Percentiles rank a stretch among this genome's conserved stretches.
Evolutionary conservation across 1,140 invertebrate species (phyloP).

Genomic region (Conus ventricosus): DNA sequence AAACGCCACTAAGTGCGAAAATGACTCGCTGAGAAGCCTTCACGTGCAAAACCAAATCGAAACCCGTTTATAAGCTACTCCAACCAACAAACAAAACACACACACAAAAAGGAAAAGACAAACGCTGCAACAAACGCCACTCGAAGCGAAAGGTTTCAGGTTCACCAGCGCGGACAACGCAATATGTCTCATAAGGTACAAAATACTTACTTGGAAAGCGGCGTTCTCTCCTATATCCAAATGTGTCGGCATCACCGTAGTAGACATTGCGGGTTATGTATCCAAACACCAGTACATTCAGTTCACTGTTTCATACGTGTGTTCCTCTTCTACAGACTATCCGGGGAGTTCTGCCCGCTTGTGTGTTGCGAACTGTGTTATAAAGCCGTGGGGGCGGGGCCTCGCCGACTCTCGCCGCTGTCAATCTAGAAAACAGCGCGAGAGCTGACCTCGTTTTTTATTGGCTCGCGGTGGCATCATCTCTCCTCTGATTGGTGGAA

Average conservation of each 20-base stretch:
- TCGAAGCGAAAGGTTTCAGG: too few species aligned
- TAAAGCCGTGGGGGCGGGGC: slow-evolving; percentile 24
- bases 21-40: too few species aligned
- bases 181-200: too few species aligned
- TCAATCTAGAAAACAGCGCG: slow-evolving; percentile 13
- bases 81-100: too few species aligned
- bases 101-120: too few species aligned
- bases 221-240: slow-evolving; percentile 16
- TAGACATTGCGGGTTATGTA: background rate
- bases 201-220: background rate
- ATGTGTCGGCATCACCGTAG: slow-evolving; percentile 11
- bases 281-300: background rate
- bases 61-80: too few species aligned
- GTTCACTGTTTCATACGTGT: background rate
- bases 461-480: slow-evolving; percentile 23
- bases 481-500: background rate
- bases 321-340: background rate
- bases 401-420: background rate
- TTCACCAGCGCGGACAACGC: too few species aligned
- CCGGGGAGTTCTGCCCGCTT: background rate
- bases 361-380: background rate
- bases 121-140: too few species aligned
- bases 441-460: slow-evolving; percentile 16
- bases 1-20: too few species aligned
- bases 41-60: too few species aligned